phyloP scores from a whole-genome alignment of 1,140 invertebrate genomes.

The Atta texana region DNA sequence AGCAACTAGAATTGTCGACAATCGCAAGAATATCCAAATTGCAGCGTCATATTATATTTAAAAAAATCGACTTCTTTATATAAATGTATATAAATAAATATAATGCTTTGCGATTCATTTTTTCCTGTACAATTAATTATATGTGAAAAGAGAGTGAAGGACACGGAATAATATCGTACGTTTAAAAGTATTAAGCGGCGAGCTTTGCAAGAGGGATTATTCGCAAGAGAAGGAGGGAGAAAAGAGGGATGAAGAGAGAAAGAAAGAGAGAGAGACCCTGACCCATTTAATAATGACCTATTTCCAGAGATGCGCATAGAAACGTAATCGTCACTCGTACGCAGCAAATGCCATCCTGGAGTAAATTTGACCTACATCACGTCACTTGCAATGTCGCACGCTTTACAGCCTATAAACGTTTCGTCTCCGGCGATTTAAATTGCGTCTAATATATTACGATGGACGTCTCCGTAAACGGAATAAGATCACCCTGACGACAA shows the following conservation, averaged over 20 bases:
- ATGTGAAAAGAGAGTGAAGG: no score
- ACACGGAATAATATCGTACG: neutral
- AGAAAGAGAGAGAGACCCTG: conserved; percentile 73
- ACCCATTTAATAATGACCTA: conserved; percentile 80
- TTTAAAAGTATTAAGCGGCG: conserved; percentile 19
- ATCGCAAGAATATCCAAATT: conserved; percentile 26
- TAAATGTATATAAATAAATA: neutral
- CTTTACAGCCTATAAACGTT: conserved; percentile 45
- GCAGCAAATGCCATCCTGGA: conserved; percentile 71
- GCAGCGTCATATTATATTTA: neutral
- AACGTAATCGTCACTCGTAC: conserved; percentile 38
- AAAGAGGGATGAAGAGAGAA: neutral
- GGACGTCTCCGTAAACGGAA: neutral
- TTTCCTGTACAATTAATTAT: neutral
- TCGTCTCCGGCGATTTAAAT: conserved; percentile 13
- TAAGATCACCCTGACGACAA: neutral
- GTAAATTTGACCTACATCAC: conserved; percentile 81
- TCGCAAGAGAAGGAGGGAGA: neutral
- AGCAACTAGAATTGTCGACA: neutral
- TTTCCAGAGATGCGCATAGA: conserved; percentile 55
- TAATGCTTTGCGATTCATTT: neutral
- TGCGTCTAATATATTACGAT: neutral
- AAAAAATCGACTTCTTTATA: neutral
- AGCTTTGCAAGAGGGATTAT: conserved; percentile 24
- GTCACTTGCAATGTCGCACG: conserved; percentile 75